Conservation (phyloP, 2,113 vertebrate species). For the Notarius quadriscutis region DNA sequence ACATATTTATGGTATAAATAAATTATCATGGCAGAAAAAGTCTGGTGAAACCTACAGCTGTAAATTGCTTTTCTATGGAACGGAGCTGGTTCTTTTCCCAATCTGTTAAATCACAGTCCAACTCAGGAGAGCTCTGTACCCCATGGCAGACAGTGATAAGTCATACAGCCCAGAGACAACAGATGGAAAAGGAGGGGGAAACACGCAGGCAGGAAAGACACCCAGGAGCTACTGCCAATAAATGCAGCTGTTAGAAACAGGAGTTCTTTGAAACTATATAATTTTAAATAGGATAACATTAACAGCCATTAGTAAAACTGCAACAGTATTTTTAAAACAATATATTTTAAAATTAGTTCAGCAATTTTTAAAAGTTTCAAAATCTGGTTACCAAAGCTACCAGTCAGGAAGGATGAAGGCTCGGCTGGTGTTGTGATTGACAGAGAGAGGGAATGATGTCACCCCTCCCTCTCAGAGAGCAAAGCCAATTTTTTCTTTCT, state of each 20-base stretch:
- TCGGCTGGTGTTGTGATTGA: background rate
- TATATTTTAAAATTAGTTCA: background rate
- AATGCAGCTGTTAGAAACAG: background rate
- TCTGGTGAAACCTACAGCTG: background rate
- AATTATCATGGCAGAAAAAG: background rate
- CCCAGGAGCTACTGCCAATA: slow-evolving; percentile 15
- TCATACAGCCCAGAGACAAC: slow-evolving; percentile 53
- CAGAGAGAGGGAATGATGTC: background rate
- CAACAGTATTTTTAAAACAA: background rate
- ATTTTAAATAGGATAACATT: too few species aligned
- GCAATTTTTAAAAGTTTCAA: background rate
- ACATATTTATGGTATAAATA: background rate
- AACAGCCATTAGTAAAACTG: background rate
- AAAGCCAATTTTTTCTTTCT: background rate
- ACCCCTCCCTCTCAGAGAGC: background rate
- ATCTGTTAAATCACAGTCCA: slow-evolving; percentile 1
- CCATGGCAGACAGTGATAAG: slow-evolving; percentile 67
- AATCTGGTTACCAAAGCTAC: background rate
- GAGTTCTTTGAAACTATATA: too few species aligned
- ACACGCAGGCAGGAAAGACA: background rate
- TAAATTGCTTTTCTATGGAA: slow-evolving; percentile 22
- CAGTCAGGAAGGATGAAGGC: background rate
- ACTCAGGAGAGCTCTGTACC: slow-evolving; percentile 53
- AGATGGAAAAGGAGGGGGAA: background rate
- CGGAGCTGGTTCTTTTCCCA: background rate